These are phyloP conservation scores for Basileuterus tristriatus DNA, from an alignment of 2,797 vertebrate species.

Conservation along the genomic window DNA sequence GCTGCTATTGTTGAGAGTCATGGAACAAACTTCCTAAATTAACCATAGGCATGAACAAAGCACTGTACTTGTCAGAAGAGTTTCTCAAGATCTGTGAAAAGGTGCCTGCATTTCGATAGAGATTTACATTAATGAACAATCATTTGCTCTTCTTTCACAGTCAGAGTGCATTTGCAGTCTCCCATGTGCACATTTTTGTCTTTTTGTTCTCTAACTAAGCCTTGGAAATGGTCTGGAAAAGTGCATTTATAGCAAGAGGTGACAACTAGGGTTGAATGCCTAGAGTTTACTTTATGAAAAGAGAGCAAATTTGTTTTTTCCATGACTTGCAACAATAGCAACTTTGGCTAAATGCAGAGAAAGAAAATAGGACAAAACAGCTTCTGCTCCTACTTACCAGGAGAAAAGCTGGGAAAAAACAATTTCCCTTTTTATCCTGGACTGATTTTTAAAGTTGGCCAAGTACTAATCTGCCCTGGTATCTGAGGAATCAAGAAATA, in stretches of 20 bases:
- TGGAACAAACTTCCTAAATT: background rate
- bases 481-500: slow-evolving; percentile 38
- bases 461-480: slow-evolving; percentile 8
- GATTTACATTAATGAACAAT: background rate
- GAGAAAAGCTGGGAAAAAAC: background rate
- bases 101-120: background rate
- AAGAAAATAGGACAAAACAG: background rate
- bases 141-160: background rate
- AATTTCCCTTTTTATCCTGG: background rate
- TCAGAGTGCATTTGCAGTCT: background rate
- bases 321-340: background rate
- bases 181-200: background rate
- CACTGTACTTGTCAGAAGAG: background rate
- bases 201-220: background rate
- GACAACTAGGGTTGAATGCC: background rate
- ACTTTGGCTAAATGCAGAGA: background rate
- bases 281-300: background rate
- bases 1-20: background rate
- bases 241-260: background rate
- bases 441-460: background rate
- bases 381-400: background rate
- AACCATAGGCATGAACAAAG: background rate
- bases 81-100: background rate
- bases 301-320: background rate
- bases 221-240: background rate